Evolutionary conservation across 37 sponge, comb jelly and placozoan species (phyloP).

Genomic region (Haliclona indistincta): DNA sequence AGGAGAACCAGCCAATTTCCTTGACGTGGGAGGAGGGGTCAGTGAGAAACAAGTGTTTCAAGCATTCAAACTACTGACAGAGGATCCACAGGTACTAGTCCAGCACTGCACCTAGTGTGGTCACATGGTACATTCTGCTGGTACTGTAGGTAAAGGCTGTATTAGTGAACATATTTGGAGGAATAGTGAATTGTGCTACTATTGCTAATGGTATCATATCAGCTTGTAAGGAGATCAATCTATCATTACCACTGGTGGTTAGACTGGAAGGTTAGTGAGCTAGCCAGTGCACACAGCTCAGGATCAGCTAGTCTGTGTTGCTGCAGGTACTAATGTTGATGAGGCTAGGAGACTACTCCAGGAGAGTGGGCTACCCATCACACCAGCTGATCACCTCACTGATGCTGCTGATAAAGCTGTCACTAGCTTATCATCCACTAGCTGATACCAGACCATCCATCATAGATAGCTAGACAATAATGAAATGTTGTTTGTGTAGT

Average conservation of each 20-base stretch:
- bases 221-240: constrained; percentile 79
- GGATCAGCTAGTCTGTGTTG: neutral
- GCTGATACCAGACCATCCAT: too few species aligned
- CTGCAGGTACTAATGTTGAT: constrained; percentile 82
- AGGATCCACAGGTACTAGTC: constrained; percentile 73
- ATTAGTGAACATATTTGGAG: constrained; percentile 97
- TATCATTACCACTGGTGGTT: constrained; percentile 88
- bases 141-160: constrained; percentile 88
- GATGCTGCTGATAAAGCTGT: constrained; percentile 91
- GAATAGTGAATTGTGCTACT: constrained; percentile 94
- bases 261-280: constrained; percentile 90
- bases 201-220: constrained; percentile 92
- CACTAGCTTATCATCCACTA: constrained; percentile 24
- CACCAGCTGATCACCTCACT: constrained; percentile 69
- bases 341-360: constrained; percentile 79
- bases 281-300: too few species aligned
- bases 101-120: too few species aligned
- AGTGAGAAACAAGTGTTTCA: constrained; percentile 82
- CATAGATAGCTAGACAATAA: too few species aligned
- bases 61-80: constrained; percentile 89
- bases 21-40: constrained; percentile 97
- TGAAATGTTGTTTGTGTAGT: too few species aligned
- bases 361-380: constrained; percentile 82
- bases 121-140: too few species aligned
- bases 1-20: constrained; percentile 96